Percentiles rank a stretch among this genome's conserved stretches.
These are phyloP conservation scores for Bufotes viridis DNA, from an alignment of 2,797 vertebrate species.

Conservation along the genomic window DNA sequence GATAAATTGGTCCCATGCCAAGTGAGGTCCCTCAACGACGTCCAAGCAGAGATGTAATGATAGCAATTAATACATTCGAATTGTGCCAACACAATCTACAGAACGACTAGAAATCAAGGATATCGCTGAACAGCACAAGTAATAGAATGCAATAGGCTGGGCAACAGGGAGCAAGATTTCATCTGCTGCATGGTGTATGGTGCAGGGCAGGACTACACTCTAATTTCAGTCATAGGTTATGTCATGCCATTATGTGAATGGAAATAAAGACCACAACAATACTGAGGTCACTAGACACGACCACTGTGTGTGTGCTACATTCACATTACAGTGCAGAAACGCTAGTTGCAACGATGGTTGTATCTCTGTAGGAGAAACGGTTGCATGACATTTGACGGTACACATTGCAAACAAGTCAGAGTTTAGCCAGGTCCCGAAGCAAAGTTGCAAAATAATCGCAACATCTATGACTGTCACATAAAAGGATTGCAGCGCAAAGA, in stretches of 20 bases:
- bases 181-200: background rate
- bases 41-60: too few species aligned
- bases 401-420: background rate
- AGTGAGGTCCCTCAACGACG: background rate
- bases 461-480: too few species aligned
- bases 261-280: background rate
- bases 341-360: background rate
- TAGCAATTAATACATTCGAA: background rate
- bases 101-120: background rate
- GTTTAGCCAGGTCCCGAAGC: too few species aligned
- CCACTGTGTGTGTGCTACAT: background rate
- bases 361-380: background rate
- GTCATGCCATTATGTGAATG: background rate
- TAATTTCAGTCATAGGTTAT: background rate
- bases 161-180: background rate
- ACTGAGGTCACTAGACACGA: too few species aligned
- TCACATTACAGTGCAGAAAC: background rate
- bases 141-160: background rate
- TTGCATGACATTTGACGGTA: background rate
- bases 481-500: too few species aligned
- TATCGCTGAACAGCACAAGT: background rate
- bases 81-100: background rate
- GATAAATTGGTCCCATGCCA: background rate
- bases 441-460: background rate
- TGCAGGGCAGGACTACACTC: too few species aligned